These are phyloP conservation scores for Pipistrellus kuhlii DNA, from an alignment of 2,797 vertebrate species.

Conservation along the genomic window DNA sequence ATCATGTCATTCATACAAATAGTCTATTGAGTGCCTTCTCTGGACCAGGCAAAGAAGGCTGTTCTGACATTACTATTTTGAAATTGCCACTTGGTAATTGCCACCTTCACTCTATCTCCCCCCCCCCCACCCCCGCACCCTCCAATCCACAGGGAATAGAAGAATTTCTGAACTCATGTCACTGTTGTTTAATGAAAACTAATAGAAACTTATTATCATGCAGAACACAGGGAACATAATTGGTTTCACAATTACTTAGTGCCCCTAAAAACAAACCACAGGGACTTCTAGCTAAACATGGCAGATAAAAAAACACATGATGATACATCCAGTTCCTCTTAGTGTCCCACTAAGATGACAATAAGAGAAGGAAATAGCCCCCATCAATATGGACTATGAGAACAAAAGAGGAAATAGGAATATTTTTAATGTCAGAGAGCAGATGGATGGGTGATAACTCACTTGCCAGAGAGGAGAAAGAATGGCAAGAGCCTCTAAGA, in stretches of 20 bases:
- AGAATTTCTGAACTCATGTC: conserved; percentile 43
- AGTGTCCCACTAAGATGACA: background rate
- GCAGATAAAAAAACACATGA: background rate
- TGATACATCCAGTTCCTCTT: background rate
- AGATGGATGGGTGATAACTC: background rate
- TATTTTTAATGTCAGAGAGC: background rate
- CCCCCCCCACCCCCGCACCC: no score
- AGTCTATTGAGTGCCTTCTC: background rate
- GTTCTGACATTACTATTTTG: conserved; percentile 38
- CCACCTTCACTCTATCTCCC: background rate
- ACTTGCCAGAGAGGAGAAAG: background rate
- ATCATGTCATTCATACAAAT: background rate
- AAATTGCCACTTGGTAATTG: conserved; percentile 35
- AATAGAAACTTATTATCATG: conserved; percentile 26
- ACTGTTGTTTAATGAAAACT: conserved; percentile 56
- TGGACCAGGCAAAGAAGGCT: background rate
- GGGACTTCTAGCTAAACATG: conserved; percentile 39
- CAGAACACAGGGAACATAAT: conserved; percentile 27
- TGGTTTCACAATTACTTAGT: conserved; percentile 30
- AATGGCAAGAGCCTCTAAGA: background rate
- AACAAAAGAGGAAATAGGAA: background rate
- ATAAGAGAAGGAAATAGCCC: background rate
- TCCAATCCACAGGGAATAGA: conserved; percentile 49
- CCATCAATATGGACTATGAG: background rate
- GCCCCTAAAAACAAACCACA: background rate